These are phyloP conservation scores for Holothuria glaberrima DNA, from an alignment of 35 echinoderm and acorn worm genomes.

Conservation along the genomic window DNA sequence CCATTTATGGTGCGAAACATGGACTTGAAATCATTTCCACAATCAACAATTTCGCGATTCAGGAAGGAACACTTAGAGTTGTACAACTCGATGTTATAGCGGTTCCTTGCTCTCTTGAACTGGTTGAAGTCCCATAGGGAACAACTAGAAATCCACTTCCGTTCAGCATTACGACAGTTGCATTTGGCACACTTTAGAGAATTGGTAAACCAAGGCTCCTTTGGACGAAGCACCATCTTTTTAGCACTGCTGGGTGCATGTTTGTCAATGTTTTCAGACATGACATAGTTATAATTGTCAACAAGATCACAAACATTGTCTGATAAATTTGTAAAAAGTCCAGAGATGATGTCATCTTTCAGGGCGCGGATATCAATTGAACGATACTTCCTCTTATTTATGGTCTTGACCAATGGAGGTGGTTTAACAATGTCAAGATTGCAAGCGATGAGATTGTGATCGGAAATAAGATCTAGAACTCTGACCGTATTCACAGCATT, in stretches of 20 bases:
- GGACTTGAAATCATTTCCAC: neutral
- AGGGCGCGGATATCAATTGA: neutral
- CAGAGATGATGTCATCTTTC: neutral
- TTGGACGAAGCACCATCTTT: neutral
- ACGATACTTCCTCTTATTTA: neutral
- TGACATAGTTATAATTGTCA: neutral
- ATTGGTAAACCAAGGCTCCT: neutral
- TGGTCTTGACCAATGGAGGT: neutral
- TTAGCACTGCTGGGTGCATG: neutral
- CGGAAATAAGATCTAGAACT: neutral
- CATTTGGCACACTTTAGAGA: neutral
- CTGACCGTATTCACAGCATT: neutral
- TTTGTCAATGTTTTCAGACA: neutral
- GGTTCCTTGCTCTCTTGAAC: neutral
- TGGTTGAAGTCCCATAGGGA: neutral
- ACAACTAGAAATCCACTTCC: neutral
- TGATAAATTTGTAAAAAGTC: neutral
- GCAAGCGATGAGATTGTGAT: neutral
- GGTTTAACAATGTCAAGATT: neutral
- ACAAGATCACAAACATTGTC: neutral
- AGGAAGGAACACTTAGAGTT: neutral
- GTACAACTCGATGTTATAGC: neutral
- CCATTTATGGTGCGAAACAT: too few relatives aligned
- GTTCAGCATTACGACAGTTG: neutral
- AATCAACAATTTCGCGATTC: neutral